phyloP scores from a whole-genome alignment of 1,140 invertebrate genomes.

The Pseudachorutes palmiensis region DNA sequence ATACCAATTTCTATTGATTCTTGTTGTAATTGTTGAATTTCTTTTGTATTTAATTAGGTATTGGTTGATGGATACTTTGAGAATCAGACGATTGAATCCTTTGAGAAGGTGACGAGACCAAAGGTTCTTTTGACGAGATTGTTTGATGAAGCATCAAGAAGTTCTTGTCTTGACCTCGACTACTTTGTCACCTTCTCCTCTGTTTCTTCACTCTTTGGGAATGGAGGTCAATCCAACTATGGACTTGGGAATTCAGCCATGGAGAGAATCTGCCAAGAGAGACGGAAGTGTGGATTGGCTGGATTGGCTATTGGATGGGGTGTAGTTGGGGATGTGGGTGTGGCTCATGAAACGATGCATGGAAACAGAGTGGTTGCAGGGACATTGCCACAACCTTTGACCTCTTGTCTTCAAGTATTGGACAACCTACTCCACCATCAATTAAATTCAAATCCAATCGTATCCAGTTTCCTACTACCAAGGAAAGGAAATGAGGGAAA shows the following conservation, averaged over 20 bases:
- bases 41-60: too few relatives aligned
- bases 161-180: constrained; percentile 42
- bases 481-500: not conserved
- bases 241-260: constrained; percentile 80
- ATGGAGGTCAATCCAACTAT: constrained; percentile 90
- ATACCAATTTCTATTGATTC: not conserved
- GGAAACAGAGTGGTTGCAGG: constrained; percentile 42
- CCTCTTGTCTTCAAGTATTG: not conserved
- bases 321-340: constrained; percentile 86
- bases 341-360: constrained; percentile 76
- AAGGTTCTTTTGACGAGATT: constrained; percentile 51
- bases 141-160: constrained; percentile 48
- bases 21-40: constrained; percentile 43
- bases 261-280: constrained; percentile 83
- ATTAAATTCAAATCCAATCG: not conserved
- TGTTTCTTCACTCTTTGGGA: constrained; percentile 88
- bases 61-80: constrained; percentile 54
- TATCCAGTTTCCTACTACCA: not conserved
- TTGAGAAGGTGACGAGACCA: constrained; percentile 46
- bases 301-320: constrained; percentile 93
- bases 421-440: not conserved
- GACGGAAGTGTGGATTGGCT: constrained; percentile 66
- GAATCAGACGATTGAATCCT: constrained; percentile 49
- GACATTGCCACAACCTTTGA: not conserved
- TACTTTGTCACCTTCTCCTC: constrained; percentile 86